Evolutionary conservation across 2,113 vertebrate genomes (phyloP).

Genomic region (Sus scrofa): DNA sequence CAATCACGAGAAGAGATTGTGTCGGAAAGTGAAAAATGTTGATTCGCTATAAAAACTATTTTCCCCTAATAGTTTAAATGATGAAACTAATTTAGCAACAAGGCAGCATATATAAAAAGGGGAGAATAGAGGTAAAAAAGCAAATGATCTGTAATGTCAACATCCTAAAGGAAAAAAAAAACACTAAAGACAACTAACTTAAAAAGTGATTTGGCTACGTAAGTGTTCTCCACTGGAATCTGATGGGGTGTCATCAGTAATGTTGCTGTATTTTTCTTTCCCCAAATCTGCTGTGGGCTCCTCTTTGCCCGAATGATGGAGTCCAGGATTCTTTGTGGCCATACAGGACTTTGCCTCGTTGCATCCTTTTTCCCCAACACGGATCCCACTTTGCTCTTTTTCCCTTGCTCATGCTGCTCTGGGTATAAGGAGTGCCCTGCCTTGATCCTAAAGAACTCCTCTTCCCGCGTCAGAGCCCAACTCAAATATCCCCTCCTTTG

Average conservation of each 20-base stretch:
- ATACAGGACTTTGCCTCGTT: fast-evolving
- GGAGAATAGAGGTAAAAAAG: background rate
- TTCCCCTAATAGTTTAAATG: background rate
- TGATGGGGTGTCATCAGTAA: fast-evolving
- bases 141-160: background rate
- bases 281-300: background rate
- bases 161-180: background rate
- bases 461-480: background rate
- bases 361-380: background rate
- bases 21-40: background rate
- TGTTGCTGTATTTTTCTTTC: background rate
- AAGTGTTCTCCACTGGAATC: background rate
- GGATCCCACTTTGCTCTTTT: background rate
- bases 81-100: background rate
- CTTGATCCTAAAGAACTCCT: background rate
- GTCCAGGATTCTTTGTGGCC: background rate
- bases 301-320: background rate
- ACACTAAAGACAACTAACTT: background rate
- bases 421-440: background rate
- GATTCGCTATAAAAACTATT: background rate
- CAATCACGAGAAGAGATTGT: background rate
- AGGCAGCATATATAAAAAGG: background rate
- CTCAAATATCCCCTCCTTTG: background rate
- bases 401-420: background rate
- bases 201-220: background rate